Percentiles rank a stretch among this genome's conserved stretches.
Conservation (phyloP, 2,797 vertebrate genomes). For the Lophius americanus region DNA sequence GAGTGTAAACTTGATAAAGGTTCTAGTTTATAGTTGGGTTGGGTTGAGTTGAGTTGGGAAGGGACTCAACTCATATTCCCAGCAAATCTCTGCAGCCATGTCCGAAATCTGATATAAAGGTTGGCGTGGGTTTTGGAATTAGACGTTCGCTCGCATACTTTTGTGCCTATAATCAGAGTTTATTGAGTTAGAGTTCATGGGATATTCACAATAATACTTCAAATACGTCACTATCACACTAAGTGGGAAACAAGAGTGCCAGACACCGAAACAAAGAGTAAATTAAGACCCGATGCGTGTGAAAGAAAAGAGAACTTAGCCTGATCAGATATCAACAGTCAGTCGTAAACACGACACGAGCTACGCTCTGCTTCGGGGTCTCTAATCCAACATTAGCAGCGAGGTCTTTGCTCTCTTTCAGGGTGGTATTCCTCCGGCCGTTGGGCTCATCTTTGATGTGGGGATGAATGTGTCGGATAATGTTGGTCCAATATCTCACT, state of each 20-base stretch:
- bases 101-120: not conserved
- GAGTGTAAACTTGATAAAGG: too few species aligned
- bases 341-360: conserved; percentile 19
- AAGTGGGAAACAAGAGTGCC: not conserved
- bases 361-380: conserved; percentile 30
- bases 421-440: conserved; percentile 51
- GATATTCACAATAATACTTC: not conserved
- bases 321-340: conserved; percentile 38
- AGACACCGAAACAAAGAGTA: conserved; percentile 3
- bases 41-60: too few species aligned
- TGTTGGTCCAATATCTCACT: conserved; percentile 51
- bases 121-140: not conserved
- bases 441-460: conserved; percentile 68
- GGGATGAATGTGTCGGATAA: conserved; percentile 60
- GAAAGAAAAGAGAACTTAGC: conserved; percentile 14
- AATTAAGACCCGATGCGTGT: not conserved
- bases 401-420: conserved; percentile 46
- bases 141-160: not conserved
- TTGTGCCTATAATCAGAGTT: not conserved
- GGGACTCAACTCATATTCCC: too few species aligned
- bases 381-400: conserved; percentile 38
- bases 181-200: conserved; percentile 3
- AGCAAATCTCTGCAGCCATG: conserved; percentile 5
- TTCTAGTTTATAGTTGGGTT: too few species aligned
- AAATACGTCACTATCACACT: not conserved